These are phyloP conservation scores for Aethina tumida DNA, from an alignment of 1,140 invertebrate species.

Conservation along the genomic window DNA sequence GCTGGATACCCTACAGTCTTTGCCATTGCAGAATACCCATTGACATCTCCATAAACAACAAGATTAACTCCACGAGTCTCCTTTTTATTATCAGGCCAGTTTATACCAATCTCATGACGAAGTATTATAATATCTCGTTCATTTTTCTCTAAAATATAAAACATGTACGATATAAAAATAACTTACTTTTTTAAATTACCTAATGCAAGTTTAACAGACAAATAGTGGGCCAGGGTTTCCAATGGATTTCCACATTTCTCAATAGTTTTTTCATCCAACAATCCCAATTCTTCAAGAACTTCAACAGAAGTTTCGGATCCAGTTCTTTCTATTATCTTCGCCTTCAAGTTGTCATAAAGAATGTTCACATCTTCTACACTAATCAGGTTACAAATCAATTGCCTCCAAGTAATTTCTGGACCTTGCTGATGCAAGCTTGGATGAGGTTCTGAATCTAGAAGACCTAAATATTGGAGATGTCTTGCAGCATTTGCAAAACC, in stretches of 20 bases:
- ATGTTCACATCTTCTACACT: conserved; percentile 78
- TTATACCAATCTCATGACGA: conserved; percentile 84
- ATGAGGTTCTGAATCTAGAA: conserved; percentile 79
- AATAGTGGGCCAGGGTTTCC: conserved; percentile 83
- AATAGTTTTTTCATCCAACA: conserved; percentile 75
- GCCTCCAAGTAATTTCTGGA: conserved; percentile 92
- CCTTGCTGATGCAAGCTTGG: conserved; percentile 86
- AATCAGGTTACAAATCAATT: conserved; percentile 77
- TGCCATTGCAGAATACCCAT: conserved; percentile 93
- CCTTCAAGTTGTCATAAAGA: conserved; percentile 88
- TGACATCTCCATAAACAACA: conserved; percentile 81
- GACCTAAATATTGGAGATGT: conserved; percentile 67
- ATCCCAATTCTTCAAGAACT: conserved; percentile 73
- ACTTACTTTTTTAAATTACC: conserved; percentile 42
- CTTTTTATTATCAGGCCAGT: conserved; percentile 77
- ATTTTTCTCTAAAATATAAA: conserved; percentile 46
- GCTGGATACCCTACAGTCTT: conserved; percentile 93
- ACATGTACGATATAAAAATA: conserved; percentile 3
- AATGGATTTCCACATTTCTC: conserved; percentile 79
- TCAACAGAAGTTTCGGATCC: conserved; percentile 57
- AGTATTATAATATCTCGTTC: conserved; percentile 93
- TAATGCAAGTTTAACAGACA: conserved; percentile 77
- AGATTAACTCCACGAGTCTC: conserved; percentile 86
- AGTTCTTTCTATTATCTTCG: conserved; percentile 64
- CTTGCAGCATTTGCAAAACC: conserved; percentile 85